Evolutionary conservation across 2,113 vertebrate species (phyloP), one percentile per base, ranked within the genome.

Genomic region (Paramormyrops kingsleyae): DNA sequence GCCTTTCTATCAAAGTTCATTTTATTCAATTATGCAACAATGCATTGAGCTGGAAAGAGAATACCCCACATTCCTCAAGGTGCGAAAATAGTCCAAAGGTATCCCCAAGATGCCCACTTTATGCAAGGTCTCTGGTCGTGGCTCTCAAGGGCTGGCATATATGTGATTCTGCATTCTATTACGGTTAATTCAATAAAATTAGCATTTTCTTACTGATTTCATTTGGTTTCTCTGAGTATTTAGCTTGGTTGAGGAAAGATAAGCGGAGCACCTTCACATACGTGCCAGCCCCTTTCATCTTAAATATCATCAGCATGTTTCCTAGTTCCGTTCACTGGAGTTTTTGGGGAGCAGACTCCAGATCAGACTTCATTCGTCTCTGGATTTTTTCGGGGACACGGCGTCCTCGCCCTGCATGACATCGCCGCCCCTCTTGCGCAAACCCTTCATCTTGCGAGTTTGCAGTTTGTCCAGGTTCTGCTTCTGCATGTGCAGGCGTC

Each of bases 401-500:
- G 91, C 94, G 19, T 91, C 93, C 56, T 93, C 93, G 17, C 91
- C 47, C 5, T 46, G 74, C 10, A 12, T 9, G 9, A 92, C 94
- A 90, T 95, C 94, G 87, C 95, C 94, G 83, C 91, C 96, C 90
- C 97, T 97, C 92, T 98, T 99, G 95, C 94, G 98, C 91, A 99
- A 95, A 10, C 97, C 99, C 94, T 98, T 99, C 97, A 99, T 96
- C 94, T 99, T 99, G 1, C 99, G 95, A 0, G 98, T 99, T 62
- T 96, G 97, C 21, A 99, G 93, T 93, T 98, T 99, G 92, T 95
- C 92, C 70, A 99, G 95, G 92, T 99, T 96, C 93, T 99, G 99
- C 91, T 97, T 99, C 95, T 99, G 97, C 98, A 99, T 99, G 93
- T 99, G 99, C 90, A 99, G 96, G 9, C 96, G 97, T 70, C 99